Conservation (phyloP, 1,140 invertebrate genomes). For the Halictus rubicundus region DNA sequence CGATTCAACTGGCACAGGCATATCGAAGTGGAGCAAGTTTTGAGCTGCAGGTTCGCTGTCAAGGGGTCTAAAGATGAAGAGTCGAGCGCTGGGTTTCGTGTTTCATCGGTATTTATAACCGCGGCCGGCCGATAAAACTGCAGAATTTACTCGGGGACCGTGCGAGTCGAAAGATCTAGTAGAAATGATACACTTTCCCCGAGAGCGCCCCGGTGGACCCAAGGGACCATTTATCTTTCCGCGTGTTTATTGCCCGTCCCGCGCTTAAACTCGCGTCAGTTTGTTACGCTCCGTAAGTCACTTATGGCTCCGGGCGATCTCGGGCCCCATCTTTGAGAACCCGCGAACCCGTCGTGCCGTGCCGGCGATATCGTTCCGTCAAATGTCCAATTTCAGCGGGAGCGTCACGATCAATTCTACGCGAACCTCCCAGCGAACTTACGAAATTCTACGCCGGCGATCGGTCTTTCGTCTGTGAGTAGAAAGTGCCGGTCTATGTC, state of each 20-base stretch:
- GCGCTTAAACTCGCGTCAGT: slow-evolving; percentile 78
- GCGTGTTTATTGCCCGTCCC: slow-evolving; percentile 79
- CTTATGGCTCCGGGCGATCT: slow-evolving; percentile 72
- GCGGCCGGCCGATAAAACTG: neutral
- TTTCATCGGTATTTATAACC: neutral
- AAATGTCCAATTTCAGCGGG: slow-evolving; percentile 34
- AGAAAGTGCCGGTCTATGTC: no score
- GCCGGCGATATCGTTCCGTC: slow-evolving; percentile 43
- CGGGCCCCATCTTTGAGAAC: slow-evolving; percentile 14
- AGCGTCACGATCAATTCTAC: slow-evolving; percentile 28
- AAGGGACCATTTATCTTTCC: slow-evolving; percentile 77
- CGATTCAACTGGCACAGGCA: no score
- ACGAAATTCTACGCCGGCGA: no score
- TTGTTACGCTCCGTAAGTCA: slow-evolving; percentile 80
- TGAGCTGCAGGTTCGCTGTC: neutral
- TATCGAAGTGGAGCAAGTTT: no score
- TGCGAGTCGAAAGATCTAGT: slow-evolving; percentile 29
- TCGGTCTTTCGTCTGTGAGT: no score
- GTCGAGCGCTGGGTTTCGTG: neutral
- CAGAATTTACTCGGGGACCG: slow-evolving; percentile 17
- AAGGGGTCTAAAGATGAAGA: neutral
- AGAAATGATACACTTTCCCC: slow-evolving; percentile 55
- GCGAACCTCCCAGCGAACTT: neutral
- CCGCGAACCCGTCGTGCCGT: neutral
- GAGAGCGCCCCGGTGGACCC: slow-evolving; percentile 43